A percentile compares a stretch with the other conserved stretches of the same genome.
Conservation (phyloP, 2,797 vertebrate species). For the Urocyon cinereoargenteus region DNA sequence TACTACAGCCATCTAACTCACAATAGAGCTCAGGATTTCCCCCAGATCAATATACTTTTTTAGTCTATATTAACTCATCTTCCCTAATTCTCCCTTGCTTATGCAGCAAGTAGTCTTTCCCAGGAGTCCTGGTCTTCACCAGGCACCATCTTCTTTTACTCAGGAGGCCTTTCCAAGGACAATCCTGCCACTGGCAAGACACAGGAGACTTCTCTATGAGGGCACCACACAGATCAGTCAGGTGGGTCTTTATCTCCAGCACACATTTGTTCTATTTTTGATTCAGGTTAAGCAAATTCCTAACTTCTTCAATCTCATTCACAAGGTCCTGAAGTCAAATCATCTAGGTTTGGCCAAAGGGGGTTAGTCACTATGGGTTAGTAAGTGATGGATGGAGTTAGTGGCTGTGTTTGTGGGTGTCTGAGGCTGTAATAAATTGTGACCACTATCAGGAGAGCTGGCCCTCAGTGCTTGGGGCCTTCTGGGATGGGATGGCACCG, state of each 20-base stretch:
- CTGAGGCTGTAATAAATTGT: background rate
- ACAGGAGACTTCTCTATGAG: background rate
- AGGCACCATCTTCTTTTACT: constrained; percentile 12
- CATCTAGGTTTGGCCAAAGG: background rate
- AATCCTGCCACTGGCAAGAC: background rate
- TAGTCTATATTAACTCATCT: constrained; percentile 51
- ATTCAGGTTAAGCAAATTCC: background rate
- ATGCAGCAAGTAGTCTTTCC: background rate
- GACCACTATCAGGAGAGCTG: background rate
- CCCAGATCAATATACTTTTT: constrained; percentile 72
- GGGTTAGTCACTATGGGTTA: background rate
- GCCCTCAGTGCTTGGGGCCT: background rate
- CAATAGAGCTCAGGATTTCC: constrained; percentile 69
- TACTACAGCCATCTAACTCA: constrained; percentile 10
- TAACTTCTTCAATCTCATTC: background rate
- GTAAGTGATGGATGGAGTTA: background rate
- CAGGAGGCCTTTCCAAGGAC: constrained; percentile 65
- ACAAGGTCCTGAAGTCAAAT: background rate
- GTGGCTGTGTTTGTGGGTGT: background rate
- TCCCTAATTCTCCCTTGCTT: constrained; percentile 39
- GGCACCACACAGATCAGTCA: background rate
- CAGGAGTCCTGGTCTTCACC: background rate
- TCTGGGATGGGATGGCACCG: background rate
- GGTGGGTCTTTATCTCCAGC: background rate
- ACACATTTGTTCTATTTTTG: background rate